Base-by-base conservation (phyloP, 2,113 vertebrate species). In the Noturus placidus region DNA sequence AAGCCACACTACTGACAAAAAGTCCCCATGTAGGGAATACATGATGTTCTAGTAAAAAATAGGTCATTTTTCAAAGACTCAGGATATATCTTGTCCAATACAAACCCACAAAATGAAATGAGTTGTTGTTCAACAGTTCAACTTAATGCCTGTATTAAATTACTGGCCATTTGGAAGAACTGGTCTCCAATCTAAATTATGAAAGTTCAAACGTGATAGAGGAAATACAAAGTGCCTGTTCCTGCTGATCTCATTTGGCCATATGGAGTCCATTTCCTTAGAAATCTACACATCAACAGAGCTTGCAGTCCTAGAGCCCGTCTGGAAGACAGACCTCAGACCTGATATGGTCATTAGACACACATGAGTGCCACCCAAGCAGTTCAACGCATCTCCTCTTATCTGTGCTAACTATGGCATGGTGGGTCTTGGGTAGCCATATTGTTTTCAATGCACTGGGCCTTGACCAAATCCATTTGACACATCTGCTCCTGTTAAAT, bases 181-280 rank as follows among this genome's bases (percentile, higher is more conserved):
- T 69, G 46, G 46, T 25, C 70, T 76, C 20, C 8, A 57, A 76
- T 82, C 27, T 46, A 35, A 77, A 38, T 52, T 65, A 77, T 74
- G 82, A 35, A 84, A 65, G 72, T 76, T 79, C 72, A 88, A 88
- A 78, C 35, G 27, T 83, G 81, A 84, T 54, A 52, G 80, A 30
- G 56, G 56, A 83, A 67, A 87, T 87, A 27, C 79, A 82, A 56
- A 56, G 50, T 82, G 63, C 52, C 80, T 87, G 81, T 84, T 70
- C 50, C 77, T 86, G 27, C 72, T 89, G 84, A 93, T 92, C 90
- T 91, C 89, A 15, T 86, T 85, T 86, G 80, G 65, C 82, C 92
- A 91, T 91, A 82, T 93, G 92, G 91, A 90, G 89, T 90, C 88
- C 87, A 89, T 94, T 92, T 91, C 63, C 89, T 83, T 50, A 46